Evolutionary conservation across 2,888 invertebrate species (phyloP).

Genomic region (Caenorhabditis drosophilae): DNA sequence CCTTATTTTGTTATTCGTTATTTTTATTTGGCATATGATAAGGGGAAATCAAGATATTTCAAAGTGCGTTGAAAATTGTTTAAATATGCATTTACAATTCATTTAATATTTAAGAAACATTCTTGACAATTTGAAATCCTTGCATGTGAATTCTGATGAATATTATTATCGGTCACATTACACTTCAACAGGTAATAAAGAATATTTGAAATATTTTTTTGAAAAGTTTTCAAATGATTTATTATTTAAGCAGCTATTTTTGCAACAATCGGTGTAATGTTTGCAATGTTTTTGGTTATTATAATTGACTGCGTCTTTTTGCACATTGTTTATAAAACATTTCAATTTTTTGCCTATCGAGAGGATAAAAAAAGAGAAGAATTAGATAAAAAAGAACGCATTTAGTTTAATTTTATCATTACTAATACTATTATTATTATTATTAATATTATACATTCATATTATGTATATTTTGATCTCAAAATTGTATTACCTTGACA

Average conservation of each 20-base stretch:
- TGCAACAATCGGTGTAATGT: slow-evolving; percentile 81
- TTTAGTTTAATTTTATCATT: slow-evolving; percentile 4
- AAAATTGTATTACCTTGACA: too few relatives aligned
- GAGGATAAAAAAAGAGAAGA: slow-evolving; percentile 46
- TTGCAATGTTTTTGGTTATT: slow-evolving; percentile 80
- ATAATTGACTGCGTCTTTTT: slow-evolving; percentile 46
- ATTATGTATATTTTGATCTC: too few relatives aligned
- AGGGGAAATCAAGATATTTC: slow-evolving; percentile 30
- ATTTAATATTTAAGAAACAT: slow-evolving; percentile 24
- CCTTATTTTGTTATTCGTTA: slow-evolving; percentile 33
- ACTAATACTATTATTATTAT: neutral
- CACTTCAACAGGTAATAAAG: slow-evolving; percentile 17
- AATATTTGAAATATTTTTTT: neutral
- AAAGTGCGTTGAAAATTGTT: slow-evolving; percentile 10
- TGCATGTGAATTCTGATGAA: slow-evolving; percentile 19
- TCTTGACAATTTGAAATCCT: slow-evolving; percentile 24
- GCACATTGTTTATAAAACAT: slow-evolving; percentile 49
- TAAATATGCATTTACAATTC: neutral
- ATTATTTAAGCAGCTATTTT: slow-evolving; percentile 72
- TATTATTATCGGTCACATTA: slow-evolving; percentile 21
- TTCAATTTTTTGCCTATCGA: slow-evolving; percentile 45
- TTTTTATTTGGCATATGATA: slow-evolving; percentile 39
- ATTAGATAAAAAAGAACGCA: slow-evolving; percentile 32
- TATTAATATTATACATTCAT: neutral
- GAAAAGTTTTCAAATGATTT: neutral